Conservation (phyloP, 1,140 invertebrate species). For the Stegodyphus mimosarum region DNA sequence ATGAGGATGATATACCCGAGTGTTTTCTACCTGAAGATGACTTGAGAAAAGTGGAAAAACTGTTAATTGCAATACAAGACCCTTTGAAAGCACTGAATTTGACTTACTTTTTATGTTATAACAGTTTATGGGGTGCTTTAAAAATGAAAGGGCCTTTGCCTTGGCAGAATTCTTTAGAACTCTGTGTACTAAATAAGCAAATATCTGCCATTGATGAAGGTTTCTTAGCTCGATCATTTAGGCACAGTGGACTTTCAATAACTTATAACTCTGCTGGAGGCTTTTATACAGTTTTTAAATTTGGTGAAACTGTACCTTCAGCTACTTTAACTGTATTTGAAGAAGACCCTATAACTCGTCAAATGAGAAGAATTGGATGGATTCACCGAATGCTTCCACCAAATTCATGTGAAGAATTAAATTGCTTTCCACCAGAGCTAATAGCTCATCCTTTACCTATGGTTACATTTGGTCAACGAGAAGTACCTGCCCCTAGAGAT, state of each 20-base stretch:
- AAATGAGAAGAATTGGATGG: constrained; percentile 73
- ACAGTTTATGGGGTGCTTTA: constrained; percentile 72
- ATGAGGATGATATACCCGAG: constrained; percentile 1
- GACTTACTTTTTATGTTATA: constrained; percentile 71
- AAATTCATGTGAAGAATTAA: constrained; percentile 71
- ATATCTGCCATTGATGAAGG: constrained; percentile 68
- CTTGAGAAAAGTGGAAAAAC: constrained; percentile 33
- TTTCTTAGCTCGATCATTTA: constrained; percentile 67
- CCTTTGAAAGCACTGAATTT: constrained; percentile 66
- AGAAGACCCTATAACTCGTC: constrained; percentile 66
- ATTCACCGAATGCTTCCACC: constrained; percentile 72
- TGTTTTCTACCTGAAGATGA: constrained; percentile 21
- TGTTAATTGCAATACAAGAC: constrained; percentile 12
- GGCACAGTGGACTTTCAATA: constrained; percentile 65
- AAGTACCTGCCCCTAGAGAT: constrained; percentile 73
- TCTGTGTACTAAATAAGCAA: constrained; percentile 70
- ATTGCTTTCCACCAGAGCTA: constrained; percentile 74
- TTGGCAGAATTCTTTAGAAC: constrained; percentile 70
- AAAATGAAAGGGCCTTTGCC: constrained; percentile 68
- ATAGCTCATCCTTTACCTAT: constrained; percentile 71
- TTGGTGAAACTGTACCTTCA: constrained; percentile 62
- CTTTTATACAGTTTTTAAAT: constrained; percentile 65
- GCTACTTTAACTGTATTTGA: constrained; percentile 68
- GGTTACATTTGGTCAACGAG: constrained; percentile 69
- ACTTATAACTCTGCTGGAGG: constrained; percentile 69